Evolutionary conservation across 1,140 invertebrate genomes (phyloP), one percentile per base, ranked within the genome.

Genomic region (Drosophila sproati): DNA sequence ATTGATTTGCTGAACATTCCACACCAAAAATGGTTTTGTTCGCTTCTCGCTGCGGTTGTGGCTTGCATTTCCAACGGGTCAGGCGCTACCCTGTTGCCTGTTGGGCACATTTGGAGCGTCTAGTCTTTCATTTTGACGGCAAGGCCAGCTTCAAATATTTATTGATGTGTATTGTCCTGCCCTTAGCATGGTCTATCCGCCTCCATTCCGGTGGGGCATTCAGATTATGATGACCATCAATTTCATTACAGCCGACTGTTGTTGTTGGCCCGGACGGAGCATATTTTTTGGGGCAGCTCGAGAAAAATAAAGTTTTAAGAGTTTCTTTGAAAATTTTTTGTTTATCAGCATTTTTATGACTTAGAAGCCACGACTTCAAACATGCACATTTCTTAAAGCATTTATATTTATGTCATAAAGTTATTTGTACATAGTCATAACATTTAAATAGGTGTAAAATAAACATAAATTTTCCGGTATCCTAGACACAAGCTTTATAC

Each of bases 1-100:
- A 76, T 76, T 76, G 73, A 76, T 72, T 66, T 76, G 69, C 72
- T 76, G 69, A 66, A 73, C 69, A 73, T 76, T 66, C 56, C 56
- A 37, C 56, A 66, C 68, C 55, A 72, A 76, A 76, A 76, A 72
- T 66, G 68, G 68, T 76, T 76, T 59, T 41, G 47, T 45, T 59
- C 61, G 60, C 60, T 51, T n/a, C 39, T 45, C 52, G 57, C 57
- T 62, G 64, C 8, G 56, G 72, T 69, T 43, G 56, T 52, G n/a
- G 54, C 41, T 64, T 35, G 37, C 29, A 29, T 57, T 56, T 20
- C 32, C 48, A 39, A 32, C 31, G 50, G 47, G 48, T 60, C 63
- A 34, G 34, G 59, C 31, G n/a, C 20, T 8, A 55, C 68, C 72
- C 55, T 67, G 67, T 56, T 12, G 10, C 7, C 10, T 6, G 37